A percentile compares a stretch with the other conserved stretches of the same genome.
Conservation (phyloP, 2,888 invertebrate species). For the Phortica magna region DNA sequence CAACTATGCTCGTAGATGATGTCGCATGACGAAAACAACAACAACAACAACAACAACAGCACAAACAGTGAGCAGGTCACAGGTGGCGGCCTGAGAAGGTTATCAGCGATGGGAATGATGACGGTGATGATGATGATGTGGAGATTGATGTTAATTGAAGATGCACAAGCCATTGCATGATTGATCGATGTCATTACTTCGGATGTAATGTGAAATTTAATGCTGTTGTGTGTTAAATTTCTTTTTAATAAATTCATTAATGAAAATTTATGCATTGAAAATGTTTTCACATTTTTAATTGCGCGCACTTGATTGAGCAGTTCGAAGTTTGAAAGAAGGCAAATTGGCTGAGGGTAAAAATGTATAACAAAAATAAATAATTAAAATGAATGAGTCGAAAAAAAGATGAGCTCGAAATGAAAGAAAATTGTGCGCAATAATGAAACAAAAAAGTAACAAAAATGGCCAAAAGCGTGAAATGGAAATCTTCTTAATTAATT, state of each 20-base stretch:
- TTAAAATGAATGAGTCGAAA: background rate
- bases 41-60: background rate
- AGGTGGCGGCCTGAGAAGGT: too few relatives aligned
- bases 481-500: conserved; percentile 24
- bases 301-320: too few relatives aligned
- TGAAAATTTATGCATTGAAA: background rate
- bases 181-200: background rate
- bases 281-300: too few relatives aligned
- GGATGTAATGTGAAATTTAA: background rate
- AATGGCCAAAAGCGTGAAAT: conserved; percentile 1
- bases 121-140: background rate
- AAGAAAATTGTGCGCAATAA: background rate
- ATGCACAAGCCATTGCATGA: background rate
- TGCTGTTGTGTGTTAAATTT: background rate
- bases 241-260: background rate
- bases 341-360: background rate
- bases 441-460: background rate
- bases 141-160: conserved; percentile 38
- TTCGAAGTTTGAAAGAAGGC: background rate
- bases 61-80: background rate
- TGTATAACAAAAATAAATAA: background rate
- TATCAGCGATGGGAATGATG: background rate
- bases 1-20: background rate
- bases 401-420: background rate
- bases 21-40: background rate